These are phyloP conservation scores for Aporophyla lueneburgensis DNA, from an alignment of 2,888 invertebrate genomes.

Conservation along the genomic window DNA sequence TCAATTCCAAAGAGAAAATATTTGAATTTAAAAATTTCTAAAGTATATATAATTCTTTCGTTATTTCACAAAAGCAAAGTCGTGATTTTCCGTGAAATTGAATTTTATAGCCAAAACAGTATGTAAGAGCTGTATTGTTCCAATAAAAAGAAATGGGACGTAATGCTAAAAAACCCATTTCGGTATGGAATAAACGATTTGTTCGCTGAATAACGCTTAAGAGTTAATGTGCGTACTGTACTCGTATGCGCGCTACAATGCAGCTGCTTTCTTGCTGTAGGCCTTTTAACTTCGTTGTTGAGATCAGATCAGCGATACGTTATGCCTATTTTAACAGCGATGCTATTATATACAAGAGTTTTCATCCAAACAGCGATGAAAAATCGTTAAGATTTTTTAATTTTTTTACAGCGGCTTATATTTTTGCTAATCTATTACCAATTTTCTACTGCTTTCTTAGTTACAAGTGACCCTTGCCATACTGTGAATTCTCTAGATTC, in stretches of 20 bases:
- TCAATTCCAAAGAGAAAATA: not conserved
- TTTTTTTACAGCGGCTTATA: not conserved
- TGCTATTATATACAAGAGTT: not conserved
- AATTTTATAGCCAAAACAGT: slow-evolving; percentile 7
- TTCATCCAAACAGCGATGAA: too few relatives aligned
- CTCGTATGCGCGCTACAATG: slow-evolving; percentile 32
- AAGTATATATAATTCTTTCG: not conserved
- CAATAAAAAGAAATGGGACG: slow-evolving; percentile 49
- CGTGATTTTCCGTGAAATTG: slow-evolving; percentile 20
- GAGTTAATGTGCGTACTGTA: slow-evolving; percentile 54
- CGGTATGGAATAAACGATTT: slow-evolving; percentile 29
- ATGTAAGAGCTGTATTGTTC: not conserved
- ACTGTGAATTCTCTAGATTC: not conserved
- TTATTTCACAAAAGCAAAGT: not conserved
- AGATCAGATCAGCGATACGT: not conserved
- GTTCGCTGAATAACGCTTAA: slow-evolving; percentile 47
- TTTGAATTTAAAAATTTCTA: not conserved
- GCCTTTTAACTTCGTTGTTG: not conserved
- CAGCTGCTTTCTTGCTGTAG: slow-evolving; percentile 61
- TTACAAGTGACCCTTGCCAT: not conserved
- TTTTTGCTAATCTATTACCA: not conserved
- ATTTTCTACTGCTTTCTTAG: not conserved
- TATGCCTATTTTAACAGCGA: not conserved
- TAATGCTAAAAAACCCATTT: slow-evolving; percentile 54
- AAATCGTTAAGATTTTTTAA: too few relatives aligned